phyloP scores from a whole-genome alignment of 2,113 vertebrate genomes.

The Silurus glanis region DNA sequence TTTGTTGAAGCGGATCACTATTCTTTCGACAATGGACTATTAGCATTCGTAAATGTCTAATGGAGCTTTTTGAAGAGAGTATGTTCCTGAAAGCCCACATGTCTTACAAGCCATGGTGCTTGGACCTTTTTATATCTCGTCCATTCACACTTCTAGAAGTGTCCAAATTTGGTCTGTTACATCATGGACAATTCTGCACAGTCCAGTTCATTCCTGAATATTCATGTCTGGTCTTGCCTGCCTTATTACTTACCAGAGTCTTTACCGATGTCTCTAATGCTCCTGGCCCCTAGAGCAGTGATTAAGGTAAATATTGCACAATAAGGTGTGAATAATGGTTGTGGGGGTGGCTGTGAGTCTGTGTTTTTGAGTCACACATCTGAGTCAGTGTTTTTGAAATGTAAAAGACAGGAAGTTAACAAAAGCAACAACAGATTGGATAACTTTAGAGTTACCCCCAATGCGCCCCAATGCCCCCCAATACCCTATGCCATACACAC shows the following conservation, averaged over 20 bases:
- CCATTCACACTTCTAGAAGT: slow-evolving; percentile 22
- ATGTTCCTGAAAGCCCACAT: slow-evolving; percentile 16
- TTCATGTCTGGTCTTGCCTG: slow-evolving; percentile 17
- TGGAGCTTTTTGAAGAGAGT: neutral
- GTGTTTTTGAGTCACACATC: neutral
- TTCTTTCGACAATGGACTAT: neutral
- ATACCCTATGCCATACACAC: too few relatives aligned
- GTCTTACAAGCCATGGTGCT: slow-evolving; percentile 18
- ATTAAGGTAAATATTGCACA: slow-evolving; percentile 34
- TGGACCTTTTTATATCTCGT: slow-evolving; percentile 31
- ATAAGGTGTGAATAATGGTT: slow-evolving; percentile 13
- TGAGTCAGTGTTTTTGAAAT: neutral
- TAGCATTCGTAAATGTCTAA: slow-evolving; percentile 18
- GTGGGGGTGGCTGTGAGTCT: neutral
- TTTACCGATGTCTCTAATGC: slow-evolving; percentile 4
- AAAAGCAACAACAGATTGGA: neutral
- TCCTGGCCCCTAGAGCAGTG: slow-evolving; percentile 3
- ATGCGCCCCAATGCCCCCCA: too few relatives aligned
- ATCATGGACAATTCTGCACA: neutral
- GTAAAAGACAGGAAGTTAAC: neutral
- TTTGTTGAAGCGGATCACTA: neutral
- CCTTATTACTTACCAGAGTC: slow-evolving; percentile 20
- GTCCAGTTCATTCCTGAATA: slow-evolving; percentile 29
- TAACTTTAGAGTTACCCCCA: neutral
- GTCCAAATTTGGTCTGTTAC: neutral